These are phyloP conservation scores for Linnaemya tessellans DNA, from an alignment of 2,888 invertebrate genomes.

Conservation along the genomic window DNA sequence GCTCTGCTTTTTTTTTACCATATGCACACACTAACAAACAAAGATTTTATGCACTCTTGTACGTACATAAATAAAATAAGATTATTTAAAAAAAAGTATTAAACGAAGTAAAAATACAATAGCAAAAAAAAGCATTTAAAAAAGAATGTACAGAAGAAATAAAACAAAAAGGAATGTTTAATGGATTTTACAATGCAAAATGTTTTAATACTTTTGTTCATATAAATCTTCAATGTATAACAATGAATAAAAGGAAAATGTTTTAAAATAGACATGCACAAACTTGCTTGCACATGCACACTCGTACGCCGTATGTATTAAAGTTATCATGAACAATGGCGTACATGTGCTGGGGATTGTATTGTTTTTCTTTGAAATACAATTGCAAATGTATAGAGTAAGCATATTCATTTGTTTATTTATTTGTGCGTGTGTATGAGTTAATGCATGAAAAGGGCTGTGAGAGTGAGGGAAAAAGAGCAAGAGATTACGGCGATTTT, in stretches of 20 bases:
- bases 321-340: neutral
- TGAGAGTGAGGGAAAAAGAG: neutral
- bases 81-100: conserved; percentile 12
- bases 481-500: neutral
- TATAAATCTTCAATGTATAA: conserved; percentile 50
- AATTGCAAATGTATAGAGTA: neutral
- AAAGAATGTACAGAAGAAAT: conserved; percentile 7
- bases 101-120: conserved; percentile 25
- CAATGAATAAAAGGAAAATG: conserved; percentile 34
- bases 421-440: neutral
- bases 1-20: neutral
- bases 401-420: neutral
- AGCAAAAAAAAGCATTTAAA: neutral
- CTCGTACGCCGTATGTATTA: neutral
- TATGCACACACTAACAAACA: neutral
- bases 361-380: conserved; percentile 39
- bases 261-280: conserved; percentile 21
- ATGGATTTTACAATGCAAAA: conserved; percentile 53
- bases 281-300: neutral
- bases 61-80: conserved; percentile 33
- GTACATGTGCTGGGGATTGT: conserved; percentile 2
- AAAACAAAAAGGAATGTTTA: conserved; percentile 52
- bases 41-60: conserved; percentile 18
- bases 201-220: conserved; percentile 51
- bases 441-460: neutral